Conservation (phyloP, 2,113 vertebrate genomes). For the Tympanuchus pallidicinctus region DNA sequence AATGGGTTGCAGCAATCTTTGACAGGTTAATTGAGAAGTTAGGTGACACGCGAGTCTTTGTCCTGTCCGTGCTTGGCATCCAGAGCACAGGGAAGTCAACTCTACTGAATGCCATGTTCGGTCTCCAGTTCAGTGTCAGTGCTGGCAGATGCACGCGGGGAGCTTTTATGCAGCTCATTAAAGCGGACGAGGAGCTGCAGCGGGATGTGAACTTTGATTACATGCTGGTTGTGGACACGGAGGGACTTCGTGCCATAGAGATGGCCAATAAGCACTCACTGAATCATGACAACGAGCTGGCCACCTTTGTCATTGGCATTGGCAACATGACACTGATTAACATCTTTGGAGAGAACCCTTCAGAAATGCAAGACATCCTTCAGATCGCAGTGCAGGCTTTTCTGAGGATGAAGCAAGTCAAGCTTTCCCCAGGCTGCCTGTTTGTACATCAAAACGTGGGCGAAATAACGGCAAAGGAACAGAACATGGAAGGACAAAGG, state of each 20-base stretch:
- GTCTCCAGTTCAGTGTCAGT: constrained; percentile 80
- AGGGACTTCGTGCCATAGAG: constrained; percentile 71
- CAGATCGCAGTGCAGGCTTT: constrained; percentile 75
- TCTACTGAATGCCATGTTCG: constrained; percentile 80
- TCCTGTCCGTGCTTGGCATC: constrained; percentile 81
- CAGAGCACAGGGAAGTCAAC: constrained; percentile 84
- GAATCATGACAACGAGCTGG: constrained; percentile 74
- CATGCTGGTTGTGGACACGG: constrained; percentile 77
- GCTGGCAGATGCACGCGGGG: constrained; percentile 79
- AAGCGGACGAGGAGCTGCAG: constrained; percentile 16
- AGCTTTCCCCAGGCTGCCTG: constrained; percentile 70
- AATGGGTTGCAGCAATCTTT: constrained; percentile 80
- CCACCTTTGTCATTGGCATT: constrained; percentile 77
- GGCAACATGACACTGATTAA: constrained; percentile 78
- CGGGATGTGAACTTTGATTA: constrained; percentile 59
- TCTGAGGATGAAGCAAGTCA: constrained; percentile 76
- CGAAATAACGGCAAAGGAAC: constrained; percentile 66
- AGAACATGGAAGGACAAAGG: constrained; percentile 68
- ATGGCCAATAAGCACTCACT: constrained; percentile 46
- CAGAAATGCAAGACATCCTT: constrained; percentile 77
- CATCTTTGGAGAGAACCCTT: constrained; percentile 74
- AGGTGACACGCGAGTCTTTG: constrained; percentile 78
- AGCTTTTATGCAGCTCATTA: constrained; percentile 80
- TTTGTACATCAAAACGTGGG: constrained; percentile 79
- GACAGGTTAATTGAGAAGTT: constrained; percentile 75